phyloP scores from a whole-genome alignment of 2,113 vertebrate genomes.

The Cryptomyrus ogoouensis region DNA sequence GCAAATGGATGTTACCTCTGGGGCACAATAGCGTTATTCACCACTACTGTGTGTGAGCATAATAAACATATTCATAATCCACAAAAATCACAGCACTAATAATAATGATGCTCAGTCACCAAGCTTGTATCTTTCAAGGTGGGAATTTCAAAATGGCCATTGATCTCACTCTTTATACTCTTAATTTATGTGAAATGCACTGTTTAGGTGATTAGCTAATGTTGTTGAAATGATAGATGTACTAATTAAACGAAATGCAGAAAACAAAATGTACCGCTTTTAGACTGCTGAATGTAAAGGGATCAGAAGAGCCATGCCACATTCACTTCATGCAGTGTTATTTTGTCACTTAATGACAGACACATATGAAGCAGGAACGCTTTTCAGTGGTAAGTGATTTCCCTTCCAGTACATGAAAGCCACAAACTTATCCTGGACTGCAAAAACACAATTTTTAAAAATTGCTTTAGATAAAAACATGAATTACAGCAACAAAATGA shows the following conservation, averaged over 20 bases:
- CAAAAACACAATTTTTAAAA: not conserved
- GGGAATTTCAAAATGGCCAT: not conserved
- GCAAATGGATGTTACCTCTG: not conserved
- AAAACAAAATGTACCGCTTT: not conserved
- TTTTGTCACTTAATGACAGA: not conserved
- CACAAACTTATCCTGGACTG: not conserved
- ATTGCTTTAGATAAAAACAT: not conserved
- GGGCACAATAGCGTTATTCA: not conserved
- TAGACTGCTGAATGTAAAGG: not conserved
- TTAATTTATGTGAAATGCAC: not conserved
- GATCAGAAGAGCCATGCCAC: not conserved
- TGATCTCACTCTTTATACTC: not conserved
- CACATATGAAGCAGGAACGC: not conserved
- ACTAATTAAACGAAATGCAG: not conserved
- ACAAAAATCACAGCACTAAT: not conserved
- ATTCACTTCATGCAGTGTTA: not conserved
- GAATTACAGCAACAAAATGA: not conserved
- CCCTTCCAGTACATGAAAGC: not conserved
- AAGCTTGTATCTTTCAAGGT: not conserved
- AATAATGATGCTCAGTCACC: not conserved
- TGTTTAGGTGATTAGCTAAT: not conserved
- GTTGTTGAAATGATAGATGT: not conserved
- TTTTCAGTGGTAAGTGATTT: not conserved
- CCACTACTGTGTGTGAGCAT: not conserved
- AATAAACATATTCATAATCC: conserved; percentile 7